Percentiles rank a stretch among this genome's conserved stretches.
phyloP scores from a whole-genome alignment of 2,888 invertebrate genomes.

The Urechis unicinctus region DNA sequence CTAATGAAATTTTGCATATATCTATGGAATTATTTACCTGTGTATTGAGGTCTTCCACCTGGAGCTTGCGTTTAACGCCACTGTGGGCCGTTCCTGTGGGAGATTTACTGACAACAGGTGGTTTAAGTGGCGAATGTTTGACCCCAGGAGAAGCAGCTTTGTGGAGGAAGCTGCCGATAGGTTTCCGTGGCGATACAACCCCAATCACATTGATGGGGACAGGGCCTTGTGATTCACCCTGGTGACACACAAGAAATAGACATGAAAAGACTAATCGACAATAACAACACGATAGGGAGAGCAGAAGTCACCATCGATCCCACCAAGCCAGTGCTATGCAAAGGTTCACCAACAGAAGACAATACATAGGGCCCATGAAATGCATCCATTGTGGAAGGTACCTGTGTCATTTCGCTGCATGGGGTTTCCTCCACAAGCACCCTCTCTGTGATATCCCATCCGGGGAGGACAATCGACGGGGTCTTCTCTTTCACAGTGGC shows the following conservation, averaged over 20 bases:
- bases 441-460: constrained; percentile 27
- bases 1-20: too few relatives aligned
- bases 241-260: too few relatives aligned
- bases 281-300: too few relatives aligned
- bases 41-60: not conserved
- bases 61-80: not conserved
- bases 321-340: too few relatives aligned
- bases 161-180: constrained; percentile 39
- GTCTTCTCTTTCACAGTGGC: constrained; percentile 35
- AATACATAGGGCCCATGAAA: too few relatives aligned
- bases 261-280: too few relatives aligned
- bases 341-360: too few relatives aligned
- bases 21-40: not conserved
- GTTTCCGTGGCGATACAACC: constrained; percentile 37
- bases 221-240: constrained; percentile 28
- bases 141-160: constrained; percentile 20
- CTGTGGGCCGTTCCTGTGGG: not conserved
- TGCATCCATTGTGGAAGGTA: too few relatives aligned
- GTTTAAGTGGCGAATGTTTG: constrained; percentile 12
- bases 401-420: constrained; percentile 41
- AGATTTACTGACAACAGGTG: not conserved
- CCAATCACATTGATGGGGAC: constrained; percentile 32
- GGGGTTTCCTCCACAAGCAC: constrained; percentile 36
- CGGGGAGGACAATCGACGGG: constrained; percentile 33
- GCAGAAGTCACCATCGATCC: too few relatives aligned